Percentiles rank a stretch among this genome's conserved stretches.
phyloP scores from a whole-genome alignment of 2,113 vertebrate genomes.

The Vireo altiloquus region DNA sequence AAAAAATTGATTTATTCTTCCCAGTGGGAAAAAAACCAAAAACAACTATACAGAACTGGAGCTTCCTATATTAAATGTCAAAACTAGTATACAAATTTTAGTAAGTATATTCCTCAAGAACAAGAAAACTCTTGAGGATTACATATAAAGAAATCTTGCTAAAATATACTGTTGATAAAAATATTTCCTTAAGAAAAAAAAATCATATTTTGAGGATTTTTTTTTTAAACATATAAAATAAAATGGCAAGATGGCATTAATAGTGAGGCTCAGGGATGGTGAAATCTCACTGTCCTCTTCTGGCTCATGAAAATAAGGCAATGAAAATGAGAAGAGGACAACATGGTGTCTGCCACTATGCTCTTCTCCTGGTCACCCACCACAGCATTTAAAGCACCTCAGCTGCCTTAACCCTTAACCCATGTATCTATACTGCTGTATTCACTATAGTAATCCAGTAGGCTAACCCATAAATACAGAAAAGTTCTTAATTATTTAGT shows the following conservation, averaged over 20 bases:
- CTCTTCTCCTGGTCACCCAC: background rate
- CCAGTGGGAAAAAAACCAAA: background rate
- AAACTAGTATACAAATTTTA: background rate
- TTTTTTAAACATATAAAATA: background rate
- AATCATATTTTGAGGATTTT: rapidly evolving
- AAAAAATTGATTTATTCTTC: background rate
- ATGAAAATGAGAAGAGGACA: background rate
- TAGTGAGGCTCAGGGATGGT: background rate
- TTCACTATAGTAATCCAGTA: background rate
- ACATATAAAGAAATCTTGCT: background rate
- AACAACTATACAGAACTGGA: background rate
- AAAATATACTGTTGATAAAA: background rate
- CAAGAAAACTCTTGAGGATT: background rate
- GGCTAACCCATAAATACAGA: background rate
- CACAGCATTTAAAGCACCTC: background rate
- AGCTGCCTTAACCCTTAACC: background rate
- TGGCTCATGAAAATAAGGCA: background rate
- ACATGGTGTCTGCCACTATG: rapidly evolving
- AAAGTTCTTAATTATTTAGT: background rate
- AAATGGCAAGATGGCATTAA: background rate
- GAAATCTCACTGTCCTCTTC: background rate
- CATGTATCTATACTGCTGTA: background rate
- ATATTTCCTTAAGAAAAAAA: background rate
- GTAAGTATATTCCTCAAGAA: background rate
- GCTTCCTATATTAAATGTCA: background rate